Evolutionary conservation across 2,113 vertebrate genomes (phyloP).

Genomic region (Bubo scandiacus): DNA sequence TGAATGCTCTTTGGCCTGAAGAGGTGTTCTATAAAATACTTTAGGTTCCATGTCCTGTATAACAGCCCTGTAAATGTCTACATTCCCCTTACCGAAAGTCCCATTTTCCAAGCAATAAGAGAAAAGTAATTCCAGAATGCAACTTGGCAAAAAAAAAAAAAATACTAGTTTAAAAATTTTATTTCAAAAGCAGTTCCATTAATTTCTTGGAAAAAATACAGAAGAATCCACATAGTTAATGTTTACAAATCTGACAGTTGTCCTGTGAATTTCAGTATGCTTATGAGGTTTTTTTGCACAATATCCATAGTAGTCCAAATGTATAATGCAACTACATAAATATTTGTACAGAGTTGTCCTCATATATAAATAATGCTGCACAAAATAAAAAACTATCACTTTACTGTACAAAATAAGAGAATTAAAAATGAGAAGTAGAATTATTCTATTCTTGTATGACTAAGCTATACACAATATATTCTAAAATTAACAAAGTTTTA

Average conservation of each 20-base stretch:
- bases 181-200: not conserved
- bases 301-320: not conserved
- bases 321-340: not conserved
- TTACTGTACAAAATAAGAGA: not conserved
- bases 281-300: not conserved
- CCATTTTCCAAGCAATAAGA: not conserved
- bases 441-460: not conserved
- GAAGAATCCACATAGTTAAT: not conserved
- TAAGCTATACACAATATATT: not conserved
- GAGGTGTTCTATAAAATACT: not conserved
- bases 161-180: not conserved
- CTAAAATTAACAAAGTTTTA: not conserved
- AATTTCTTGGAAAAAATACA: not conserved
- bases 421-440: not conserved
- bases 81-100: not conserved
- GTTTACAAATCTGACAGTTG: not conserved
- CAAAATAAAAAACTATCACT: not conserved
- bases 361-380: not conserved
- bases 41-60: not conserved
- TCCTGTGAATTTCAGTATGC: not conserved
- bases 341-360: not conserved
- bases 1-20: not conserved
- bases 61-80: not conserved
- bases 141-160: not conserved
- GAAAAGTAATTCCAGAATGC: slow-evolving; percentile 12